Base-by-base conservation (phyloP, 2,888 invertebrate genomes). In the Scaptomyza polygonia region DNA sequence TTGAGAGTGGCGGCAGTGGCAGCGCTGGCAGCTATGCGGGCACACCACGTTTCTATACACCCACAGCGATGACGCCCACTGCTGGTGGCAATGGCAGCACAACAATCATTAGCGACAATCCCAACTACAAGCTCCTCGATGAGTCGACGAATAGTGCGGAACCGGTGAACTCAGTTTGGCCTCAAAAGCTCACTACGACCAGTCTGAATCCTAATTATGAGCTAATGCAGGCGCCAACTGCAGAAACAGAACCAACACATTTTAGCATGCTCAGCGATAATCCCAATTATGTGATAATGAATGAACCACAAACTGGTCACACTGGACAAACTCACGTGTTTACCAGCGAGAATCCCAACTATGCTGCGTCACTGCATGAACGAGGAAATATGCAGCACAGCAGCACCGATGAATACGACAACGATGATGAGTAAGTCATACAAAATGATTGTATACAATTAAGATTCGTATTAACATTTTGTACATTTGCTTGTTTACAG, bases 51-150 rank as follows among this genome's bases (percentile, higher is more conserved):
- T 88, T 86, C 68, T 87, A 84, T 48, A 87, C 88, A 14, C 77
- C 89, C 12, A 69, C 79, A 0, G 78, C 61, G 30, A 48, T 69
- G 27, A 67, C 73, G n/a, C 80, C 80, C 36, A 69, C 53, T 18
- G 65, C 40, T 0, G 69, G 61, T 7, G 67, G 63, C 11, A 65
- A 70, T 5, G 78, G 66, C 51, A 72, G 67, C 29, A 59, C 55
- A 18, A 56, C 67, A 5, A 58, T 71, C 11, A 77, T 88, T 5
- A 89, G 86, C 48, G 82, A 88, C 3, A 91, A 90, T 79, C 89
- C 91, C 25, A 90, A 89, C 58, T 91, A 91, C 51, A 83, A 85
- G 55, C 66, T 87, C 53, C 79, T 91, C 12, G 88, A 90, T 44
- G 90, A 89, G 59, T 79, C 89, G 4, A 62, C 78, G 0, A 81